phyloP scores from a whole-genome alignment of 1,140 invertebrate genomes.

The Tetramorium alpestre region DNA sequence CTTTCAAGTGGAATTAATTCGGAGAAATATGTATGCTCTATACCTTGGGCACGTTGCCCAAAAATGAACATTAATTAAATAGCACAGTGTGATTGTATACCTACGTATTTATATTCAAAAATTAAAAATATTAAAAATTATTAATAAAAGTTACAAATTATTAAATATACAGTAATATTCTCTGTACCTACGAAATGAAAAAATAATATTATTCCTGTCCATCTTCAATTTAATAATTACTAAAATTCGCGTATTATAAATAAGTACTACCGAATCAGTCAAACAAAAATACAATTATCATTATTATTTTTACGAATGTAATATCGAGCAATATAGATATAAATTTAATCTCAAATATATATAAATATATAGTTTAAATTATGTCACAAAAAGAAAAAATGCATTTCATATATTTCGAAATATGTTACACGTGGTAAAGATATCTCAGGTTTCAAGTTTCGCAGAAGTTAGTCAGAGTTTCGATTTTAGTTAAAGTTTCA shows the following conservation, averaged over 20 bases:
- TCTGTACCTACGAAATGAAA: not conserved
- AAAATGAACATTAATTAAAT: not conserved
- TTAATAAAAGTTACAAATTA: no score
- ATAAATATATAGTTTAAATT: not conserved
- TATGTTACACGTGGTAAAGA: constrained; percentile 7
- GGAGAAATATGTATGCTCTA: not conserved
- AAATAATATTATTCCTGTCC: not conserved
- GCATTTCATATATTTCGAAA: not conserved
- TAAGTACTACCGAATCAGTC: not conserved
- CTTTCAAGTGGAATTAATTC: not conserved
- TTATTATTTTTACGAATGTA: not conserved
- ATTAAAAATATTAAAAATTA: not conserved
- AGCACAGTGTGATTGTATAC: not conserved
- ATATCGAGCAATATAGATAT: not conserved
- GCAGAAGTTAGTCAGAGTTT: constrained; percentile 44
- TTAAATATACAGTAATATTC: not conserved
- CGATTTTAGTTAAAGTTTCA: constrained; percentile 58
- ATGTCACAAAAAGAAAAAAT: not conserved
- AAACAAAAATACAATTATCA: not conserved
- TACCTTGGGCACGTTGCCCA: not conserved
- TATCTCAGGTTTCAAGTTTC: constrained; percentile 26
- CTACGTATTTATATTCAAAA: not conserved
- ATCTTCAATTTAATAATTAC: not conserved
- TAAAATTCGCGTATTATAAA: not conserved
- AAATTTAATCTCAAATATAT: no score